Evolutionary conservation across 1,140 invertebrate genomes (phyloP).

Genomic region (Gonatopus flavifemur): DNA sequence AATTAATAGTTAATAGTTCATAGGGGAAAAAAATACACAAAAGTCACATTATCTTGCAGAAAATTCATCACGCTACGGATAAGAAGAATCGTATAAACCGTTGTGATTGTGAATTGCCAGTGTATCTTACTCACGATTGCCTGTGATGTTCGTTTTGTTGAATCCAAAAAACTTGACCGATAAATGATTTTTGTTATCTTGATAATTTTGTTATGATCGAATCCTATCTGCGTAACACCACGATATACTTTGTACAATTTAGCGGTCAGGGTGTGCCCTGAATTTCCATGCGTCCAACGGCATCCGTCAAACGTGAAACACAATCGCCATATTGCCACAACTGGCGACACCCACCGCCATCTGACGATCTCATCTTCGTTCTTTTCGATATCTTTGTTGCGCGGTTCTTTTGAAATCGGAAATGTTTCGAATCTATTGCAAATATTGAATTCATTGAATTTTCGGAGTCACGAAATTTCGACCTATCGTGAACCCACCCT

Average conservation of each 20-base stretch:
- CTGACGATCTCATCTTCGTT: conserved; percentile 1
- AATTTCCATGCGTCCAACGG: conserved; percentile 32
- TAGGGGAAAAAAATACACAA: too few species aligned
- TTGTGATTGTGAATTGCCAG: too few species aligned
- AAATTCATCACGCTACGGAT: too few species aligned
- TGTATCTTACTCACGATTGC: conserved; percentile 7
- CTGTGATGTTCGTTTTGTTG: not conserved
- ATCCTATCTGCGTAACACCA: not conserved
- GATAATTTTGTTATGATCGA: not conserved
- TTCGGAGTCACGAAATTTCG: too few species aligned
- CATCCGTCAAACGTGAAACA: conserved; percentile 39
- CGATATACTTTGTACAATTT: conserved; percentile 21
- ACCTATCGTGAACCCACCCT: too few species aligned
- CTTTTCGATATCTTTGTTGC: not conserved
- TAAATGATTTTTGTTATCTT: too few species aligned
- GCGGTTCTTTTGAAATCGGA: not conserved
- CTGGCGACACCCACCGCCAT: not conserved
- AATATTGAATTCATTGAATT: too few species aligned
- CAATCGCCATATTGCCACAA: conserved; percentile 36
- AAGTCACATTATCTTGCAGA: too few species aligned
- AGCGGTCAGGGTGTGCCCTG: conserved; percentile 25
- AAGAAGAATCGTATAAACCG: too few species aligned
- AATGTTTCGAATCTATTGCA: not conserved
- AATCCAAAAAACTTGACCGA: not conserved
- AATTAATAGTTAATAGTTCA: too few species aligned